Percentiles rank a stretch among this genome's conserved stretches.
These are phyloP conservation scores for Thymelicus sylvestris DNA, from an alignment of 2,888 invertebrate species.

Conservation along the genomic window DNA sequence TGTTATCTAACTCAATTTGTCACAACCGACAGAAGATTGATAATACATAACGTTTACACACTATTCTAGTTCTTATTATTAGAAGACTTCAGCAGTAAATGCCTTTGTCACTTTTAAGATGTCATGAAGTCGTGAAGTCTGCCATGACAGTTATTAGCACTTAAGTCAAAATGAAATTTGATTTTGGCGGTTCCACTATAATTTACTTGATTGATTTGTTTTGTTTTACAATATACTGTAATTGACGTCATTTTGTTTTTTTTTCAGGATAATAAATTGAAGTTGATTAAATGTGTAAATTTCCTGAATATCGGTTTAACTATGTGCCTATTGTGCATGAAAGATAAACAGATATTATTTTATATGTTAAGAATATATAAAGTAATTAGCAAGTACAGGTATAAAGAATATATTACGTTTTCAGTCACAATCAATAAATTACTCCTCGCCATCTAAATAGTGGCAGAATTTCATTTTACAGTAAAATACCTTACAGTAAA, in stretches of 20 bases:
- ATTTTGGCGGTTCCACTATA: conserved; percentile 42
- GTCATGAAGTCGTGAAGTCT: conserved; percentile 3
- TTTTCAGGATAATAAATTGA: not conserved
- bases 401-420: no score
- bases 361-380: no score
- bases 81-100: conserved; percentile 42
- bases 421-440: no score
- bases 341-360: no score
- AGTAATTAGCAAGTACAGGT: no score
- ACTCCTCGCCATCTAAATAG: no score
- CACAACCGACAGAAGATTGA: conserved; percentile 34
- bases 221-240: conserved; percentile 10
- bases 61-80: conserved; percentile 44
- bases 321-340: no score
- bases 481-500: no score
- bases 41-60: conserved; percentile 25
- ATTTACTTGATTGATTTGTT: conserved; percentile 13
- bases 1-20: conserved; percentile 40
- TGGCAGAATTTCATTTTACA: no score
- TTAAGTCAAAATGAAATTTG: conserved; percentile 46
- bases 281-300: no score
- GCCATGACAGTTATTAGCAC: conserved; percentile 44
- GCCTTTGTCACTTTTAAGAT: conserved; percentile 29
- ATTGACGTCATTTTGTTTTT: not conserved
- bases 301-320: no score